phyloP scores from a whole-genome alignment of 2,113 vertebrate species.

The Erythrocercus mccallii region DNA sequence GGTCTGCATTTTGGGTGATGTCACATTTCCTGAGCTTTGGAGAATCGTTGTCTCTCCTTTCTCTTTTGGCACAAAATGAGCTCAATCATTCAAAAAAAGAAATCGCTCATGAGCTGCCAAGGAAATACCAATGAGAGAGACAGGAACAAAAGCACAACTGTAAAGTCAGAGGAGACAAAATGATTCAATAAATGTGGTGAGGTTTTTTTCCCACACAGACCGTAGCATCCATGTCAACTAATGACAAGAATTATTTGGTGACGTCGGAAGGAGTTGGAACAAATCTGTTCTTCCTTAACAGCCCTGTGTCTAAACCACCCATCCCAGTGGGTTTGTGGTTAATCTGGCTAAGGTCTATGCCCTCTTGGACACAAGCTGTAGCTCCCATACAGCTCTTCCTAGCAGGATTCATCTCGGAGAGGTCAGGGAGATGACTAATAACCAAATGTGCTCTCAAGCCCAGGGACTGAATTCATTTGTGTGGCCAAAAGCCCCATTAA shows the following conservation, averaged over 20 bases:
- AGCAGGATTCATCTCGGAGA: not conserved
- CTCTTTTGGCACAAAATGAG: not conserved
- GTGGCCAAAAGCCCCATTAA: conserved; percentile 14
- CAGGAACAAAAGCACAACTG: conserved; percentile 46
- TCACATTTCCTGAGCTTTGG: conserved; percentile 56
- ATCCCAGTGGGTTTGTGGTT: conserved; percentile 15
- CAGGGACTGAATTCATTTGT: not conserved
- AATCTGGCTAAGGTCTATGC: not conserved
- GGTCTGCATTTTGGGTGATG: conserved; percentile 42
- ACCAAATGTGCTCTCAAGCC: not conserved
- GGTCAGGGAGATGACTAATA: not conserved
- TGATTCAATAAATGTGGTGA: conserved; percentile 33
- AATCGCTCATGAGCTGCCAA: conserved; percentile 40
- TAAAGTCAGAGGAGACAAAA: conserved; percentile 55
- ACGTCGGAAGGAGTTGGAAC: not conserved
- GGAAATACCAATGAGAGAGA: conserved; percentile 42
- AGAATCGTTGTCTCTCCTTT: conserved; percentile 40
- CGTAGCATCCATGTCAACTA: conserved; percentile 8
- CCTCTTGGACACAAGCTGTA: not conserved
- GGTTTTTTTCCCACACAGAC: not conserved
- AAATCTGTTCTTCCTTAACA: not conserved
- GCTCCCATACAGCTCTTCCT: not conserved
- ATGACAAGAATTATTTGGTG: conserved; percentile 33
- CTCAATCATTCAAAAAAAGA: conserved; percentile 34
- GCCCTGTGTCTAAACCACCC: not conserved